Percentiles rank a stretch among this genome's conserved stretches.
phyloP scores from a whole-genome alignment of 2,113 vertebrate species.

The Formicarius rufipectus region DNA sequence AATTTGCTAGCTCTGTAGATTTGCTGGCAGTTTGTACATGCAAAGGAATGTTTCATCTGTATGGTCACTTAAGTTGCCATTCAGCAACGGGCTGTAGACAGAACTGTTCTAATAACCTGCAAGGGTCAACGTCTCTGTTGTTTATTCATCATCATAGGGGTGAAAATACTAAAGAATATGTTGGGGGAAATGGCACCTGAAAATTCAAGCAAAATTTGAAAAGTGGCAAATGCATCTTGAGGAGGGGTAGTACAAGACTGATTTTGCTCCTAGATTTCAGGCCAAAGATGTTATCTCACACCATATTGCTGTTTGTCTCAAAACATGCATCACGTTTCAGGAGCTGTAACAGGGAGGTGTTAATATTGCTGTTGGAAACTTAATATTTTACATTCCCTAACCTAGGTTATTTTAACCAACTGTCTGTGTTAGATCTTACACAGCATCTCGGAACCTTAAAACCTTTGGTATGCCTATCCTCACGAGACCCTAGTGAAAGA shows the following conservation, averaged over 20 bases:
- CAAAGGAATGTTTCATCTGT: not conserved
- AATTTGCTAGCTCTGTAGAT: not conserved
- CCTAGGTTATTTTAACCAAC: not conserved
- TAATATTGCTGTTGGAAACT: conserved; percentile 25
- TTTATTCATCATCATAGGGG: not conserved
- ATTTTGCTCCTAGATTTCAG: not conserved
- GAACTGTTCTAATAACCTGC: not conserved
- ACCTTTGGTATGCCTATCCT: not conserved
- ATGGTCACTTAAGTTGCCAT: not conserved
- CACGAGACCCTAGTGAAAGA: not conserved
- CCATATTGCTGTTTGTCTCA: not conserved
- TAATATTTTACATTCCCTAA: not conserved
- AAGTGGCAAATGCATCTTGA: not conserved
- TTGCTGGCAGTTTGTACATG: not conserved
- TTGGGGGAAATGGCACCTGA: not conserved
- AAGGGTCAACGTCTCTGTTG: not conserved
- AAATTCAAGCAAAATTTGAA: not conserved
- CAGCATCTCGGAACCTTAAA: not conserved
- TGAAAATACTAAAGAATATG: not conserved
- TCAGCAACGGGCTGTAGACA: not conserved
- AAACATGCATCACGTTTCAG: not conserved
- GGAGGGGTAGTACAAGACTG: not conserved
- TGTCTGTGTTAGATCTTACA: not conserved
- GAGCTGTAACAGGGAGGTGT: not conserved
- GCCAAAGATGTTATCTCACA: not conserved